Evolutionary conservation across 1,140 invertebrate species (phyloP), one percentile per base, ranked within the genome.

Genomic region (Nymphalis io): DNA sequence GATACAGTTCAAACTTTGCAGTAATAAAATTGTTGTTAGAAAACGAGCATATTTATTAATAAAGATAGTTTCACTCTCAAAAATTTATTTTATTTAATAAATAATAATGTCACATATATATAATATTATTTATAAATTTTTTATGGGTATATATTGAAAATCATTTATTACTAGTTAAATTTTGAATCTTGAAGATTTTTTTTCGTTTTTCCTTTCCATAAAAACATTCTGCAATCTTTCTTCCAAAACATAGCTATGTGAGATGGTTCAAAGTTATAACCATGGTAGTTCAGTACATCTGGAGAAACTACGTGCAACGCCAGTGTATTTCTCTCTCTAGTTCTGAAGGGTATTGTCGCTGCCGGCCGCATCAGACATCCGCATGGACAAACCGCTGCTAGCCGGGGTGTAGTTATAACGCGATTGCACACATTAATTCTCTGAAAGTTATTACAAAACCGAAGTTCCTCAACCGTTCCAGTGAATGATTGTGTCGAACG

Each of bases 171-270:
- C 15, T 18, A 1, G 20, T 27, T n/a, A n/a, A n/a, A n/a, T n/a
- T n/a, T n/a, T n/a, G n/a, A n/a, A 23, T 53, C 53, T 20, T n/a
- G 62, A 23, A 15, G 18, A 64, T n/a, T 82, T 74, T 85, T 85
- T 70, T 79, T 80, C 55, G 78, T 73, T 76, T 86, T 88, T 23
- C 87, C 88, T 82, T 95, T 95, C 94, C 94, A 95, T 16, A 95
- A 76, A 91, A 94, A 95, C 82, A 90, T 94, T 71, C 94, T 87
- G 51, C 94, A 94, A 69, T 95, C 94, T 80, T 95, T 95, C 77
- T 95, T 95, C 94, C 94, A 95, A 67, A 91, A 87, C 78, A 87
- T 84, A 12, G 89, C 87, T 65, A 92, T 92, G 73, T 91, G 82
- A 60, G 60, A 80, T 1, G 89, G 75, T 23, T 89, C 81, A 60